A percentile compares a stretch with the other conserved stretches of the same genome.
These are phyloP conservation scores for Columbina picui DNA, from an alignment of 2,113 vertebrate genomes.

Conservation along the genomic window DNA sequence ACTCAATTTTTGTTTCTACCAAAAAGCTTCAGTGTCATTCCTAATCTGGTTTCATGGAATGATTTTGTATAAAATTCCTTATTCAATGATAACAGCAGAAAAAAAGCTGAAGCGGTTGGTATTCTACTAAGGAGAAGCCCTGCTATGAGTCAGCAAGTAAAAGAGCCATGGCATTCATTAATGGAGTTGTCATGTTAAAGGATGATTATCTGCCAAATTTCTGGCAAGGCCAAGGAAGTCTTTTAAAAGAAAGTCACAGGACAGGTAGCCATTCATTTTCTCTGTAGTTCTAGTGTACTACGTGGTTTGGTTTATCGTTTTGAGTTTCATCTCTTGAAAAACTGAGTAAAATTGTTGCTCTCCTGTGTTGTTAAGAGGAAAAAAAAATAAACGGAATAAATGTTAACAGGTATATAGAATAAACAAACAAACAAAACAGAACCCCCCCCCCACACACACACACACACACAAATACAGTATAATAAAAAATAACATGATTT, in stretches of 20 bases:
- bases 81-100: neutral
- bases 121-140: neutral
- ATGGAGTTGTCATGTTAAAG: slow-evolving; percentile 54
- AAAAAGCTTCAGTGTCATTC: neutral
- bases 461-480: too few relatives aligned
- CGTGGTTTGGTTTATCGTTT: neutral
- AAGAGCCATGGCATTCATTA: slow-evolving; percentile 19
- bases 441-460: too few relatives aligned
- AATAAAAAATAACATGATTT: neutral
- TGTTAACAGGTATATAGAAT: fast-evolving
- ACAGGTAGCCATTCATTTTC: slow-evolving; percentile 54
- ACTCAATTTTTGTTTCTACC: neutral
- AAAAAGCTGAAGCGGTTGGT: neutral
- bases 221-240: slow-evolving; percentile 39
- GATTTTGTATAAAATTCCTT: neutral
- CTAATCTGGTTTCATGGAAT: neutral
- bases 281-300: neutral
- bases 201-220: slow-evolving; percentile 54
- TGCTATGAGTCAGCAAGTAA: slow-evolving; percentile 38
- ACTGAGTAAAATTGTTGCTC: neutral
- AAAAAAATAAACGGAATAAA: neutral
- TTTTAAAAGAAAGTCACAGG: neutral
- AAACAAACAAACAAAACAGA: too few relatives aligned
- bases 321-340: neutral
- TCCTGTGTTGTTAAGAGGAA: neutral